phyloP scores from a whole-genome alignment of 2,113 vertebrate genomes.

The Salvelinus sp. region DNA sequence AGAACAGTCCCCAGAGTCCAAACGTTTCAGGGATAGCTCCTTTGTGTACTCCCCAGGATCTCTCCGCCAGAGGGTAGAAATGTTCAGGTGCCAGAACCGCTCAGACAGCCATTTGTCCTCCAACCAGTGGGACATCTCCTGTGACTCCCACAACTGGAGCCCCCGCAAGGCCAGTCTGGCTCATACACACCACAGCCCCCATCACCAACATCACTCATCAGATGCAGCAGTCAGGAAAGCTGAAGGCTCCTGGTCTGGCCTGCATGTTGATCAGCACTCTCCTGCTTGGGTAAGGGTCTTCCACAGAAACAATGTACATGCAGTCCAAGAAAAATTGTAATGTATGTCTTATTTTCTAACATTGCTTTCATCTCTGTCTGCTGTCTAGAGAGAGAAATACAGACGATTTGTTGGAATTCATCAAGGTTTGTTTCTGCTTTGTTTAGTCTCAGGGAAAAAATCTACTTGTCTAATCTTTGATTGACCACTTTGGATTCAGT shows the following conservation, averaged over 20 bases:
- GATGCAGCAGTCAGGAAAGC: constrained; percentile 9
- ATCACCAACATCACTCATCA: constrained; percentile 12
- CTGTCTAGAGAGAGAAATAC: constrained; percentile 27
- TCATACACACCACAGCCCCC: constrained; percentile 14
- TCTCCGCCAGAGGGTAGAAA: constrained; percentile 25
- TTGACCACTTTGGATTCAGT: not conserved
- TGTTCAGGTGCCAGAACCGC: constrained; percentile 14
- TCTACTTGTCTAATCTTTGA: no score
- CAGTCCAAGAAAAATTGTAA: not conserved
- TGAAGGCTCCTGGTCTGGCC: not conserved
- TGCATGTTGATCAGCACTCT: not conserved
- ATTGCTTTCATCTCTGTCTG: not conserved
- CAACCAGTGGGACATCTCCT: not conserved
- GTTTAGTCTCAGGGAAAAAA: not conserved
- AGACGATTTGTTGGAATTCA: not conserved
- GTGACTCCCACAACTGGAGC: no score
- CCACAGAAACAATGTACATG: not conserved
- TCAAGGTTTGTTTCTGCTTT: constrained; percentile 4
- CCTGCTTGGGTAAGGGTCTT: constrained; percentile 33
- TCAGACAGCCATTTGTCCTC: constrained; percentile 15
- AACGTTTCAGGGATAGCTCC: constrained; percentile 53
- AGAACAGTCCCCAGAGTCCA: constrained; percentile 42
- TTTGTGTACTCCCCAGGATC: constrained; percentile 46
- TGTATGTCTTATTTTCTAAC: not conserved
- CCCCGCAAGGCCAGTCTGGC: constrained; percentile 24